phyloP scores from a whole-genome alignment of 2,888 invertebrate species.

The Cyaniris semiargus region DNA sequence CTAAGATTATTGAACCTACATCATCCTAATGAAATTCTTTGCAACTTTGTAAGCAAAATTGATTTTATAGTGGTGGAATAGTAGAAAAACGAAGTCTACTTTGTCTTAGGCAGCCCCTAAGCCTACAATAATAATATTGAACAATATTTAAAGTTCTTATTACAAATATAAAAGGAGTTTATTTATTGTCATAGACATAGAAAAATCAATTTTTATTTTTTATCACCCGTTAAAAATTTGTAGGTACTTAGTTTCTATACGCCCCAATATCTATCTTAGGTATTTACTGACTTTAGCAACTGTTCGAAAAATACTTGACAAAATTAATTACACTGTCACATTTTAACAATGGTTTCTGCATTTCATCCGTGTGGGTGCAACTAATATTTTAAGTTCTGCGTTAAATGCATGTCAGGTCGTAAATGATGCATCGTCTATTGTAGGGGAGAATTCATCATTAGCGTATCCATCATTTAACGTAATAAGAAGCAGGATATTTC shows the following conservation, averaged over 20 bases:
- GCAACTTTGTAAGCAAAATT: conserved; percentile 25
- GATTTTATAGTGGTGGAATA: not conserved
- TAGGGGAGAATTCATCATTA: conserved; percentile 15
- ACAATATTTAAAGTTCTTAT: too few relatives aligned
- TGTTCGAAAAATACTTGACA: not conserved
- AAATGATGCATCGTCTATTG: conserved; percentile 16
- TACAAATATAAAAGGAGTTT: too few relatives aligned
- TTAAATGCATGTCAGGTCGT: conserved; percentile 9
- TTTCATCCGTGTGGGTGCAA: conserved; percentile 35
- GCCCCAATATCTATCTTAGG: too few relatives aligned
- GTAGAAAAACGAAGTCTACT: too few relatives aligned
- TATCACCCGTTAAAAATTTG: too few relatives aligned
- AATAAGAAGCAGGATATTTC: conserved; percentile 11
- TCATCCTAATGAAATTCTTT: conserved; percentile 75
- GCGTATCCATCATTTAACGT: conserved; percentile 24
- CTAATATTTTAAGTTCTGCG: conserved; percentile 16
- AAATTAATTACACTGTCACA: not conserved
- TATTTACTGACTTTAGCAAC: not conserved
- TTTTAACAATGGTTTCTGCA: not conserved
- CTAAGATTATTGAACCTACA: conserved; percentile 64
- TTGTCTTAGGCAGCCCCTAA: too few relatives aligned
- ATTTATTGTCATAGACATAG: too few relatives aligned
- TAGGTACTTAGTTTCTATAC: too few relatives aligned
- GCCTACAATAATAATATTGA: too few relatives aligned
- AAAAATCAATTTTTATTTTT: too few relatives aligned